These are phyloP conservation scores for Calvadosia cruxmelitensis DNA, from an alignment of 30 jellyfish, hydroid and myxozoan genomes.

Conservation along the genomic window DNA sequence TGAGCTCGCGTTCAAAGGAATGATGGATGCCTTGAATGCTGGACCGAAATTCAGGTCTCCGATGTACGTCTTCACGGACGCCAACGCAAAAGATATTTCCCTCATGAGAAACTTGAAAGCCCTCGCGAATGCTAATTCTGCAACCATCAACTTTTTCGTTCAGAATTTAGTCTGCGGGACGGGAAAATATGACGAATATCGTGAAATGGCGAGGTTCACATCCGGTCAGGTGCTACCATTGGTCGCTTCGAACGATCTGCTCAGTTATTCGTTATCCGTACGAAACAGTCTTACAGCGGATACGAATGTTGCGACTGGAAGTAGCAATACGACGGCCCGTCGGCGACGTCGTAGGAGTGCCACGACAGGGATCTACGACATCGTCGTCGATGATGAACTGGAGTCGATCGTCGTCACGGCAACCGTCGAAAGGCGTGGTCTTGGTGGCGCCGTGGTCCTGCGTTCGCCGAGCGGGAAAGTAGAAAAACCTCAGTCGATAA, in stretches of 20 bases:
- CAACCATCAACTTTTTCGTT: conserved; percentile 76
- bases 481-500: conserved; percentile 27
- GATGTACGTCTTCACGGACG: conserved; percentile 88
- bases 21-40: conserved; percentile 72
- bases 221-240: conserved; percentile 60
- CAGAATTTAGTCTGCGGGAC: conserved; percentile 65
- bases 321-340: conserved; percentile 1
- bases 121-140: conserved; percentile 56
- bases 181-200: conserved; percentile 30
- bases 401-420: conserved; percentile 39
- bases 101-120: conserved; percentile 51
- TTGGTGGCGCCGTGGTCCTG: conserved; percentile 27
- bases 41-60: conserved; percentile 81
- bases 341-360: conserved; percentile 12
- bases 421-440: conserved; percentile 22
- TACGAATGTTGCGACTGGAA: conserved; percentile 42
- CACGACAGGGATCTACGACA: conserved; percentile 6
- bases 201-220: conserved; percentile 75
- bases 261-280: conserved; percentile 22
- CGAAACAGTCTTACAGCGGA: conserved; percentile 26
- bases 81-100: conserved; percentile 72
- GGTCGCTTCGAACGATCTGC: conserved; percentile 13
- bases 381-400: conserved; percentile 53
- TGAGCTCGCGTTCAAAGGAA: conserved; percentile 71
- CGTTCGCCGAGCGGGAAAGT: conserved; percentile 23